Conservation (phyloP, 2,888 invertebrate genomes). For the Lasioglossum pauxillum region DNA sequence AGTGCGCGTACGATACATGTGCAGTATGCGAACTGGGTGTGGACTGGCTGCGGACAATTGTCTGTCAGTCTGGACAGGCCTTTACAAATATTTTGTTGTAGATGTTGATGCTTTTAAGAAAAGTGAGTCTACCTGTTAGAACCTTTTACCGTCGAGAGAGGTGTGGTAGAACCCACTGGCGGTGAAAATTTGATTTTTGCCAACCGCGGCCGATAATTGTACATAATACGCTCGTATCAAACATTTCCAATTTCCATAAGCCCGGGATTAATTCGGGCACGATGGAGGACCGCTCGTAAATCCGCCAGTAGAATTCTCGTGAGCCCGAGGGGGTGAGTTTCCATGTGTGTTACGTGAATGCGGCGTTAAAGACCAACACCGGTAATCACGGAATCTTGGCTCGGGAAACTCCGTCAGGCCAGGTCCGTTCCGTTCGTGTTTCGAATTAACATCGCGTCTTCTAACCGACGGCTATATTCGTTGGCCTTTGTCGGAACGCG, state of each 20-base stretch:
- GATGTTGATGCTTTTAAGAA: no score
- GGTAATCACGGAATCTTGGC: conserved; percentile 63
- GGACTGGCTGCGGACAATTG: no score
- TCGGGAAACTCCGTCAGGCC: conserved; percentile 45
- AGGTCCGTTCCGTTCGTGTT: conserved; percentile 59
- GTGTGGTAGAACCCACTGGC: not conserved
- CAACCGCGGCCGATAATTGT: not conserved
- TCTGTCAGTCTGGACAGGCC: no score
- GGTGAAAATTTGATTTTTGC: not conserved
- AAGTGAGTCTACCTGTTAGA: no score
- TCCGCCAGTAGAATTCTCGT: conserved; percentile 18
- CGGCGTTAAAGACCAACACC: conserved; percentile 46
- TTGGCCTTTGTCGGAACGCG: conserved; percentile 70
- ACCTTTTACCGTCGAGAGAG: not conserved
- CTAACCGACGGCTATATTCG: conserved; percentile 66
- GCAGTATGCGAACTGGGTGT: no score
- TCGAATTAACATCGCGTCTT: conserved; percentile 69
- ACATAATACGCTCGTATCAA: not conserved
- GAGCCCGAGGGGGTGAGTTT: conserved; percentile 17
- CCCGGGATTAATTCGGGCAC: conserved; percentile 26
- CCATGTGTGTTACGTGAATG: conserved; percentile 24
- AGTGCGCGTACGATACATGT: no score
- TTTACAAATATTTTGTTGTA: no score
- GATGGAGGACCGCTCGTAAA: conserved; percentile 19
- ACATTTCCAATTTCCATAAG: not conserved